phyloP scores from a whole-genome alignment of 2,113 vertebrate species.

The Limanda limanda region DNA sequence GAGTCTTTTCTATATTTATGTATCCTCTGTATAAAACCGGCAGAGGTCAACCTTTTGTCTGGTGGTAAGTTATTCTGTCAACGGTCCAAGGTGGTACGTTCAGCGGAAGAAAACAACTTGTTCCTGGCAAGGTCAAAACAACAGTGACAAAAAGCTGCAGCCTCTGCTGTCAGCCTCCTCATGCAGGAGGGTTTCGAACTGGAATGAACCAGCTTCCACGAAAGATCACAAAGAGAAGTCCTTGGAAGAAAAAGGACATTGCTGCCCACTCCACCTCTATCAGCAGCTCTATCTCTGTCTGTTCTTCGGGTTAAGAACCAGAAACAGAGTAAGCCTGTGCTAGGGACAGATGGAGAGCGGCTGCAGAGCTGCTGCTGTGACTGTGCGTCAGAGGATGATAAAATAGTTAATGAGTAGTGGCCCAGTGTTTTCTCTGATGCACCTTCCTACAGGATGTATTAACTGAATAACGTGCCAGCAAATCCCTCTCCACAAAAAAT shows the following conservation, averaged over 20 bases:
- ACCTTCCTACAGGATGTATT: background rate
- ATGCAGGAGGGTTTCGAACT: constrained; percentile 42
- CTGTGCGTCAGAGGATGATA: background rate
- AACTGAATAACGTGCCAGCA: background rate
- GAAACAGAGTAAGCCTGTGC: constrained; percentile 27
- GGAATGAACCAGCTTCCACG: constrained; percentile 46
- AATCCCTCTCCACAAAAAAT: background rate
- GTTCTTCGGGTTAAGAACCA: constrained; percentile 32
- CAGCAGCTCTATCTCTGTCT: constrained; percentile 16
- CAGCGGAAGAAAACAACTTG: constrained; percentile 48
- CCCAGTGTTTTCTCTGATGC: background rate
- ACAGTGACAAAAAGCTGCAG: constrained; percentile 35
- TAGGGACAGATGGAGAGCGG: constrained; percentile 19
- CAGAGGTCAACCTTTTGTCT: constrained; percentile 12
- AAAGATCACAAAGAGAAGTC: constrained; percentile 37
- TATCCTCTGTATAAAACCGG: background rate
- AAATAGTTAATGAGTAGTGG: background rate
- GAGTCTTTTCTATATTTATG: background rate
- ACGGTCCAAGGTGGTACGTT: constrained; percentile 3
- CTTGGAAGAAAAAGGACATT: constrained; percentile 17
- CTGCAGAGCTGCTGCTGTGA: constrained; percentile 10
- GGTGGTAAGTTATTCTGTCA: background rate
- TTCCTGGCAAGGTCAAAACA: constrained; percentile 54
- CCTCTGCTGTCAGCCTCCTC: constrained; percentile 24
- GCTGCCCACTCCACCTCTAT: constrained; percentile 4